Conservation (phyloP, 2,113 vertebrate genomes). For the Rhineura floridana region DNA sequence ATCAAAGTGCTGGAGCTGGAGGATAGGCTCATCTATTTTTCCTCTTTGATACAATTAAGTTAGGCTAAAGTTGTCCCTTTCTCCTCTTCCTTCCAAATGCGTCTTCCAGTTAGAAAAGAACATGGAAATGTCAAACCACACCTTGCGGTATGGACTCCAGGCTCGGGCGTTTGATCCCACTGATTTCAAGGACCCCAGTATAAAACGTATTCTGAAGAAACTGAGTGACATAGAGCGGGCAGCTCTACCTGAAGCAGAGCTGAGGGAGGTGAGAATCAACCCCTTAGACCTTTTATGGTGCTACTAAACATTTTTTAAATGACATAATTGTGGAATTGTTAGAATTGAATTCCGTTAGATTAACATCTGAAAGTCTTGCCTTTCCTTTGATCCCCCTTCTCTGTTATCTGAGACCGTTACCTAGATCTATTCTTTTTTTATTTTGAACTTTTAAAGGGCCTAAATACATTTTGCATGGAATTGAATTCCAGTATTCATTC, state of each 20-base stretch:
- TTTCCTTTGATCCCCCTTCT: neutral
- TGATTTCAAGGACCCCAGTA: slow-evolving; percentile 84
- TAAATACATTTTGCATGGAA: too few species aligned
- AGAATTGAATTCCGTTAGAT: neutral
- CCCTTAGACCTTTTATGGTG: too few species aligned
- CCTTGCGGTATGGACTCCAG: slow-evolving; percentile 78
- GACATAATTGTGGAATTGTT: neutral
- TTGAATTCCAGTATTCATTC: neutral
- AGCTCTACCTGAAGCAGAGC: slow-evolving; percentile 76
- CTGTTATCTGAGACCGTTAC: too few species aligned
- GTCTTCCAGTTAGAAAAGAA: slow-evolving; percentile 84
- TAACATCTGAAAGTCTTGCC: neutral
- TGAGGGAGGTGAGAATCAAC: slow-evolving; percentile 83
- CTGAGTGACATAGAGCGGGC: slow-evolving; percentile 90
- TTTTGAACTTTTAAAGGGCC: neutral
- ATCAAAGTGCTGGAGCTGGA: too few species aligned
- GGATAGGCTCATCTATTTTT: neutral
- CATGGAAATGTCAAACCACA: slow-evolving; percentile 86
- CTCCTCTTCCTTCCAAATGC: neutral
- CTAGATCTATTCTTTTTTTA: too few species aligned
- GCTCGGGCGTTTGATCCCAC: slow-evolving; percentile 86
- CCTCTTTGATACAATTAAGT: neutral
- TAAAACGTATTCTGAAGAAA: slow-evolving; percentile 86
- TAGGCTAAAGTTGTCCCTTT: neutral
- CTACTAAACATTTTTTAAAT: neutral